Base-by-base conservation (phyloP, 2,888 invertebrate genomes). In the Chydorus sphaericus region DNA sequence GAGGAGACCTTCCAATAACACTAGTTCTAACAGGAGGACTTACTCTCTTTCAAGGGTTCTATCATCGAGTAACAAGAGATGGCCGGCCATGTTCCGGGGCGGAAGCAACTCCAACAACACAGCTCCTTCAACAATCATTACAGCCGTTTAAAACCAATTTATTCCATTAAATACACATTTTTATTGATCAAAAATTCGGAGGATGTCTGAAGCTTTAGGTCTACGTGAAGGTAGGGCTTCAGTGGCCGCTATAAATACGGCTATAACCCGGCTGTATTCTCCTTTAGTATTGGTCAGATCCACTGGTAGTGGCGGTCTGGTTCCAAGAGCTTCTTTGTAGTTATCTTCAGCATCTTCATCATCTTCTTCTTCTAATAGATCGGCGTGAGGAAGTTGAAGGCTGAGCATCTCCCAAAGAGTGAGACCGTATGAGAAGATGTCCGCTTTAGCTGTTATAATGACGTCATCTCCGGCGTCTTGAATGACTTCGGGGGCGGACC, bases 361-460 rank as follows among this genome's bases (percentile, higher is more conserved):
- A 11, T 29, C 28, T 23, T 52, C 51, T 11, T 33, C n/a, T 11
- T 18, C 28, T 36, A 59, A 60, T 20, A 66, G 60, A 64, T 62
- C 62, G 50, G 66, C 63, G 65, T 83, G 82, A 0, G 88, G 89
- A 0, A 82, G 77, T 54, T 75, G 72, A 3, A 87, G 71, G 0
- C 85, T 76, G 67, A 89, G 71, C 79, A 86, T 88, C 74, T 89
- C 88, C 79, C 84, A 88, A 28, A 88, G 66, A 0, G 83, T 77
- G 10, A 88, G 73, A 0, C 88, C 90, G 60, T 82, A 81, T 2
- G 88, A 75, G 73, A 85, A 90, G 50, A 90, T 79, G 65, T 90
- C 89, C 0, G 83, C 80, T 69, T 83, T 85, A 62, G 71, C 71
- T 4, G 81, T 79, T 52, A 87, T 77, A 20, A 75, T 68, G 8